Evolutionary conservation across 2,797 vertebrate species (phyloP).

Genomic region (Gambelia wislizenii): DNA sequence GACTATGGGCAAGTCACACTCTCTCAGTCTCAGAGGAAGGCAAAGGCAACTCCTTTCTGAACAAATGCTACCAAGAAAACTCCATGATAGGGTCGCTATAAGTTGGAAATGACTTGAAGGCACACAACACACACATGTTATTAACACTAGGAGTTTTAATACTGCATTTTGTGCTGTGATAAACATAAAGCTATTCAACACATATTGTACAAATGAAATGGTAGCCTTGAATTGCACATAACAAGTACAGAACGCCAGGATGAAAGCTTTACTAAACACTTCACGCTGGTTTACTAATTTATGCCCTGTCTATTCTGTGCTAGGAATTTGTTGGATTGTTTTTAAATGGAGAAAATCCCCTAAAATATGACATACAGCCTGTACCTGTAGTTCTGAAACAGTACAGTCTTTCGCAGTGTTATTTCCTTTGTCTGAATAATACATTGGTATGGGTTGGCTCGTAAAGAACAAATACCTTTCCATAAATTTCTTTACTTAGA

Average conservation of each 20-base stretch:
- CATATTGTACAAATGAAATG: background rate
- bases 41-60: too few relatives aligned
- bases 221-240: background rate
- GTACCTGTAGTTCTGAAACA: background rate
- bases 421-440: background rate
- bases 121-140: too few relatives aligned
- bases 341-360: background rate
- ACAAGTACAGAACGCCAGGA: background rate
- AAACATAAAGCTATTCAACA: too few relatives aligned
- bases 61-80: too few relatives aligned
- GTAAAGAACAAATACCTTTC: background rate
- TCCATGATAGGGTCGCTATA: too few relatives aligned
- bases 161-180: too few relatives aligned
- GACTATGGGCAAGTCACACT: too few relatives aligned
- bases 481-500: background rate
- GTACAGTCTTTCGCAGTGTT: background rate
- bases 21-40: too few relatives aligned
- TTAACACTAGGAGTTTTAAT: too few relatives aligned
- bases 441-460: background rate
- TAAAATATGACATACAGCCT: background rate
- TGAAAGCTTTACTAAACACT: background rate
- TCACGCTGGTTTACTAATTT: background rate
- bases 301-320: background rate
- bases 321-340: too few relatives aligned
- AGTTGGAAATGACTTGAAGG: too few relatives aligned